Percentiles rank a stretch among this genome's conserved stretches.
Conservation (phyloP, 1,140 invertebrate species). For the Berghia stephanieae region DNA sequence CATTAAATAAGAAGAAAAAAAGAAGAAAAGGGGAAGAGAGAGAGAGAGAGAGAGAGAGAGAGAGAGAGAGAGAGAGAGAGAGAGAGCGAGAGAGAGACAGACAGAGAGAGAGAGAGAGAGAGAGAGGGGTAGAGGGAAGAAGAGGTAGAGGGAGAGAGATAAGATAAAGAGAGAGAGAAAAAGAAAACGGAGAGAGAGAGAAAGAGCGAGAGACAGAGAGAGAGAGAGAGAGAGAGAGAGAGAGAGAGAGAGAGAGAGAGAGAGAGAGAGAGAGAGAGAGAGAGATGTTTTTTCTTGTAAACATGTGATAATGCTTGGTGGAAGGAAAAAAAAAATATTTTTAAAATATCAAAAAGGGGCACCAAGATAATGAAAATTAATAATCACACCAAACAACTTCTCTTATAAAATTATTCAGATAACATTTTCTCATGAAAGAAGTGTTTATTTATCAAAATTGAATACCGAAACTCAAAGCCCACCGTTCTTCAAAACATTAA, state of each 20-base stretch:
- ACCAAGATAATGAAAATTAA: no score
- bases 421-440: no score
- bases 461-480: no score
- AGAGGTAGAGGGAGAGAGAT: background rate
- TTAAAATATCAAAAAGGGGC: no score
- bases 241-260: constrained; percentile 10
- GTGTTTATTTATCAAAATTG: no score
- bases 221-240: background rate
- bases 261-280: constrained; percentile 14
- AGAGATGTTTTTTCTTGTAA: background rate
- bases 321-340: no score
- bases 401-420: no score
- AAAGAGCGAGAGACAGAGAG: constrained; percentile 11
- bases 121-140: background rate
- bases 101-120: background rate
- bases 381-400: no score
- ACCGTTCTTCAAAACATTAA: no score
- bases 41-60: constrained; percentile 20
- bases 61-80: no score
- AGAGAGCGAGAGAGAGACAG: no score
- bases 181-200: constrained; percentile 9
- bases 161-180: background rate
- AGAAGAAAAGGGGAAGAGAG: background rate
- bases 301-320: no score
- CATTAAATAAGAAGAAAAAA: background rate